Base-by-base conservation (phyloP, 2,113 vertebrate species). In the Gallinago jamesoni region DNA sequence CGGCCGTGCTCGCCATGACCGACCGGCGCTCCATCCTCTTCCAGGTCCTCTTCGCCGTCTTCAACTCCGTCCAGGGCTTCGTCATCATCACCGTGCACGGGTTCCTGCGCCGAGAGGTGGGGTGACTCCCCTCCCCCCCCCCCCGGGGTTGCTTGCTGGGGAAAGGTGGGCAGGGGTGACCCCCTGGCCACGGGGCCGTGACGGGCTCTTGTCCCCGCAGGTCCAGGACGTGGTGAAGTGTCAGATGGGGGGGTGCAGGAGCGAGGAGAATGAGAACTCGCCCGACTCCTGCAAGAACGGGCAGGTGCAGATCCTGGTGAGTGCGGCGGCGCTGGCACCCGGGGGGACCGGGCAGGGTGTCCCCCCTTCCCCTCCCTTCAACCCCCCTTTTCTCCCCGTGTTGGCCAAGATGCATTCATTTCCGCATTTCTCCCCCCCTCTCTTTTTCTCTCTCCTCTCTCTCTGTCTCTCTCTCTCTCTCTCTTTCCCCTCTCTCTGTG, bases 241-340 rank as follows among this genome's bases (percentile, higher is more conserved):
- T 95, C 98, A 99, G 97, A 99, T 99, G 98, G 99, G 99, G 5
- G 99, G 98, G 74, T 99, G 99, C 97, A 99, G 99, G 96, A 97
- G 98, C 3, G 99, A 99, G 27, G 99, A 99, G 98, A 99, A 99
- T 27, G 99, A 99, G 94, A 99, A 99, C 98, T 99, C 99, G 2
- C 99, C 99, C 6, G 99, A 99, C 97, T 99, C 99, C 53, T 99
- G 99, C 98, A 99, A 99, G 98, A 99, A 99, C 1, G 99, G 99
- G 96, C 99, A 99, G 98, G 98, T 99, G 98, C 99, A 99, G 98
- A 99, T 99, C 98, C 98, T 99, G 99, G 99, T 99, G 99, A 99
- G 99, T 97, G 96, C 57, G 60, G 67, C 73, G 28, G 68, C 7
- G 10, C 83, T 1, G 4, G 66, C 11, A 35, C 25, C 10, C 9